phyloP scores from a whole-genome alignment of 2,113 vertebrate species.

The Rostratula benghalensis region DNA sequence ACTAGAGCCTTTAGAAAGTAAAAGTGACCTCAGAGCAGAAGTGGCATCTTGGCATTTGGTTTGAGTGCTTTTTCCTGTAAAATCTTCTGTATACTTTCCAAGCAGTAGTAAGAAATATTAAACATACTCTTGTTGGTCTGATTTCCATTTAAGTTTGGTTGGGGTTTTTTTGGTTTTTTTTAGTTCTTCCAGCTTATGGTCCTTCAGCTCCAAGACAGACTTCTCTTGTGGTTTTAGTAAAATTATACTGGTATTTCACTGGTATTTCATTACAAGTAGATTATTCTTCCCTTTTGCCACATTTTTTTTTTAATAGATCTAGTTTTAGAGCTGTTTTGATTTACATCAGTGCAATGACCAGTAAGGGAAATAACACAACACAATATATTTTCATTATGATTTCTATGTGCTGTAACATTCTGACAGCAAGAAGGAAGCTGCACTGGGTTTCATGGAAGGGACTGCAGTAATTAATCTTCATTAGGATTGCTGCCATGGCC shows the following conservation, averaged over 20 bases:
- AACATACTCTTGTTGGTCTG: background rate
- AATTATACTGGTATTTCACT: slow-evolving; percentile 8
- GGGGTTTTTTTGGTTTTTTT: background rate
- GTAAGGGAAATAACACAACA: slow-evolving; percentile 26
- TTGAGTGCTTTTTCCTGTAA: background rate
- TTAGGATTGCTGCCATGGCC: slow-evolving; percentile 65
- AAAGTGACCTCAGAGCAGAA: background rate
- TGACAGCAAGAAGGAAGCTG: slow-evolving; percentile 65
- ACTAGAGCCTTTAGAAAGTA: background rate
- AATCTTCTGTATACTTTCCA: background rate
- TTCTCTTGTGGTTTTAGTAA: background rate
- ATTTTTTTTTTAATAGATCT: slow-evolving; percentile 11
- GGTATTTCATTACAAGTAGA: slow-evolving; percentile 7
- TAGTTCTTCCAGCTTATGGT: background rate
- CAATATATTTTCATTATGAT: slow-evolving; percentile 63
- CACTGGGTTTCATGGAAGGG: slow-evolving; percentile 55
- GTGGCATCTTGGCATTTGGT: background rate
- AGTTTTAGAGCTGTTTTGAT: slow-evolving; percentile 35
- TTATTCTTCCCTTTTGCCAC: slow-evolving; percentile 14
- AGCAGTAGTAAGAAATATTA: background rate
- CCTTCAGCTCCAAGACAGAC: background rate
- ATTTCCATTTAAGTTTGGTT: background rate
- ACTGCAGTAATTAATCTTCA: slow-evolving; percentile 79
- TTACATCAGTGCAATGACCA: slow-evolving; percentile 9
- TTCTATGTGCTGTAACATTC: slow-evolving; percentile 28